Conservation (phyloP, 2,113 vertebrate genomes). For the Ia io region DNA sequence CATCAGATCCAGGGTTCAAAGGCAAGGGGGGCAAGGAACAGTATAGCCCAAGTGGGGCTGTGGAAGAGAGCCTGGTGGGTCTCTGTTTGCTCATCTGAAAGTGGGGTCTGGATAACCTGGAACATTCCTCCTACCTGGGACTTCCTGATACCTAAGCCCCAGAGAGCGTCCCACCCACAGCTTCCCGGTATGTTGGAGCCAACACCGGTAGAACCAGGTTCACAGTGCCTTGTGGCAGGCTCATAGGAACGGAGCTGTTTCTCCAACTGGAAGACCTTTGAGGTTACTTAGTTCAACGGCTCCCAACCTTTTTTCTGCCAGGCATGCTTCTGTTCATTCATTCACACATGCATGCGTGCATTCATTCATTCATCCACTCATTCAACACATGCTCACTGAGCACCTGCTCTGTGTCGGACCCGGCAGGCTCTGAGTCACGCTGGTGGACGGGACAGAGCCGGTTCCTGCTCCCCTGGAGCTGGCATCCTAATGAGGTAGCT, state of each 20-base stretch:
- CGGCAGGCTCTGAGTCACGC: not conserved
- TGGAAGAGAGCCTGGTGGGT: not conserved
- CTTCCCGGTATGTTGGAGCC: too few relatives aligned
- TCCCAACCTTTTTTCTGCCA: not conserved
- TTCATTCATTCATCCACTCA: rapidly evolving
- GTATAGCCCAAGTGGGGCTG: not conserved
- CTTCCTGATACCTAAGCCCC: not conserved
- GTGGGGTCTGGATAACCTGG: not conserved
- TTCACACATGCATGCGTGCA: rapidly evolving
- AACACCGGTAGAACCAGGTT: not conserved
- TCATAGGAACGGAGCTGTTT: rapidly evolving
- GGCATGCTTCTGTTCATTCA: rapidly evolving
- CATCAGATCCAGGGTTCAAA: not conserved
- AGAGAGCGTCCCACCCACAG: not conserved
- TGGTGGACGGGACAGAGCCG: not conserved
- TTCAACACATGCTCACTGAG: not conserved
- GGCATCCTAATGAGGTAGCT: not conserved
- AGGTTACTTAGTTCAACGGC: not conserved
- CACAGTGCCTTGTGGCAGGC: rapidly evolving
- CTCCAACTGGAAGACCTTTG: not conserved
- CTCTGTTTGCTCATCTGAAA: not conserved
- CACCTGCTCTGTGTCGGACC: not conserved
- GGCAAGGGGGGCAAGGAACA: not conserved
- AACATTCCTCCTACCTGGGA: not conserved
- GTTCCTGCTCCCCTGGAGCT: not conserved